phyloP scores from a whole-genome alignment of 2,797 vertebrate species.

The Mormyrops boulengeri region DNA sequence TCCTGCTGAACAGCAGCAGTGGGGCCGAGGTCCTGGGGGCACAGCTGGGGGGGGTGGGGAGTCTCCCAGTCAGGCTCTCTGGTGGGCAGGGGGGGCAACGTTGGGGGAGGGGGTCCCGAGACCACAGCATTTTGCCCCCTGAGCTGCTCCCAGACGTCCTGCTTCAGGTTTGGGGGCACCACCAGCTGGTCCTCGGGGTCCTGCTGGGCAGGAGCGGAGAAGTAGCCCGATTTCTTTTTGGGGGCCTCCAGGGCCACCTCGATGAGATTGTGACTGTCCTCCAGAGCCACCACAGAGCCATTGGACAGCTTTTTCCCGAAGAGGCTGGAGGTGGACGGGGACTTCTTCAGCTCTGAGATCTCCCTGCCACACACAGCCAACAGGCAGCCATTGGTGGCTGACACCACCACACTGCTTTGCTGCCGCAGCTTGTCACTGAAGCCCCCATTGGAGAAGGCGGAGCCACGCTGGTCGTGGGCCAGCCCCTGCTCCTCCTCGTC shows the following conservation, averaged over 20 bases:
- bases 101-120: constrained; percentile 45
- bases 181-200: constrained; percentile 94
- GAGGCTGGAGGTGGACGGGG: constrained; percentile 80
- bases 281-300: constrained; percentile 86
- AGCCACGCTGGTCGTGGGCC: constrained; percentile 55
- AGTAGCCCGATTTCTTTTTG: constrained; percentile 94
- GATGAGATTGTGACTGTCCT: constrained; percentile 90
- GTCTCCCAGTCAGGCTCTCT: constrained; percentile 64
- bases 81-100: constrained; percentile 45
- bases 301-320: constrained; percentile 92
- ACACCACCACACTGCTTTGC: constrained; percentile 82
- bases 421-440: constrained; percentile 61
- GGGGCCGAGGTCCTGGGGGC: constrained; percentile 39
- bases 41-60: constrained; percentile 49
- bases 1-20: constrained; percentile 61
- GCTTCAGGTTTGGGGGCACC: constrained; percentile 83
- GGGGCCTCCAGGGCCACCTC: constrained; percentile 92
- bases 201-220: constrained; percentile 85
- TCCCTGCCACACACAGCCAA: constrained; percentile 72
- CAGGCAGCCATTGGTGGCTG: constrained; percentile 68
- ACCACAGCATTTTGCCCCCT: constrained; percentile 63
- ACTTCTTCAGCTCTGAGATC: constrained; percentile 81
- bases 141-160: constrained; percentile 88
- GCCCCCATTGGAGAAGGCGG: constrained; percentile 49
- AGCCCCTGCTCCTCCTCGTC: constrained; percentile 49